Percentiles rank a stretch among this genome's conserved stretches.
Conservation (phyloP, 1,140 invertebrate genomes). For the Bombus confusus region DNA sequence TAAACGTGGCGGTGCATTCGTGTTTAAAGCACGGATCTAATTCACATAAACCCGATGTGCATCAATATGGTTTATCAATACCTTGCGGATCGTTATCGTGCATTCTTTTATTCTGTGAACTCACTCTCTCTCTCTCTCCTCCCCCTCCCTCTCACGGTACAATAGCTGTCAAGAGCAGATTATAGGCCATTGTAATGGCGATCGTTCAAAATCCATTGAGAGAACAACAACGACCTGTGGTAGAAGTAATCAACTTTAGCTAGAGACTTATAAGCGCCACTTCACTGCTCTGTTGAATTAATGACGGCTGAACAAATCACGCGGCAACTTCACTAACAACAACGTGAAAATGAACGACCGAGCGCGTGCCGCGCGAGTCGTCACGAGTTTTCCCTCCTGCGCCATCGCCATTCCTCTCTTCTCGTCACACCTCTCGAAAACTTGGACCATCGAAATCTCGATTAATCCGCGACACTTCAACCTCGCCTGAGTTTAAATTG, state of each 20-base stretch:
- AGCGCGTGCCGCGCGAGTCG: conserved; percentile 15
- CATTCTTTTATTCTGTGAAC: conserved; percentile 28
- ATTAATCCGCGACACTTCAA: conserved; percentile 50
- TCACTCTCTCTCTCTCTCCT: not conserved
- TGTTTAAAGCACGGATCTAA: not conserved
- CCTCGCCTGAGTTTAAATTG: conserved; percentile 30
- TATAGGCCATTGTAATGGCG: conserved; percentile 51
- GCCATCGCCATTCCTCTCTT: not conserved
- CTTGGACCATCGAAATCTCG: conserved; percentile 35
- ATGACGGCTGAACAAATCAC: conserved; percentile 24
- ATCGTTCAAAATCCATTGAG: conserved; percentile 53
- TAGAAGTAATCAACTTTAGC: conserved; percentile 51
- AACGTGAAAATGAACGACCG: conserved; percentile 27
- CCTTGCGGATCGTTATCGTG: conserved; percentile 12
- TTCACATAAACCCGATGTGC: conserved; percentile 21
- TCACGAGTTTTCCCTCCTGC: not conserved
- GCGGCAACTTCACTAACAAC: conserved; percentile 37
- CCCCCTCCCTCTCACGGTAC: not conserved
- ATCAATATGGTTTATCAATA: conserved; percentile 38
- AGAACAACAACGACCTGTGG: conserved; percentile 1
- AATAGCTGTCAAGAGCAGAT: conserved; percentile 62
- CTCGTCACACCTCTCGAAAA: conserved; percentile 26
- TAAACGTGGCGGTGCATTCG: not conserved
- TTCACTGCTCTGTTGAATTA: conserved; percentile 37
- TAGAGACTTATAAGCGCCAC: conserved; percentile 46